Evolutionary conservation across 1,140 invertebrate species (phyloP), one percentile per base, ranked within the genome.

Genomic region (Zaprionus inermis): DNA sequence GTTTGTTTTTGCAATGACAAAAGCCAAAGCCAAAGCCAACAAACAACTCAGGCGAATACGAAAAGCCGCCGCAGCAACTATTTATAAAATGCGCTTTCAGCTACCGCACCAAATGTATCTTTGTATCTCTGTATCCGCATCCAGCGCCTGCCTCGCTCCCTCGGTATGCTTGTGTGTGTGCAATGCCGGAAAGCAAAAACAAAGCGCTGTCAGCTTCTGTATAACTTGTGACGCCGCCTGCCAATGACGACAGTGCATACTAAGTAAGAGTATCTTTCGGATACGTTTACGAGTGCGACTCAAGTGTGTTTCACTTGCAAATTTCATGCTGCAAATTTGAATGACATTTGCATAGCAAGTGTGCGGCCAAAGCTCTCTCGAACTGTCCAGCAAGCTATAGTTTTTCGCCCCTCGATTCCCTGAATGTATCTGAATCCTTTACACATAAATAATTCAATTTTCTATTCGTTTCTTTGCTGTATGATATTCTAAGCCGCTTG

Each of bases 1-100:
- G 66, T 79, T 81, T 85, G 64, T 79, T 82, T 88, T 83, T 88
- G 83, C 83, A 79, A 85, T 75, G 74, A 80, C 81, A 84, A 81
- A 79, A 73, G 66, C 76, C 81, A 78, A 64, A 20, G 58, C 36
- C 67, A 77, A 83, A 83, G 78, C 61, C 66, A 78, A 79, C 83
- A 88, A 86, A 88, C 79, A 88, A 83, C 76, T 86, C 81, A 10
- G 6, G 24, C 69, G 63, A 65, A 72, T 61, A 78, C 76, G 59
- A 70, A 81, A 85, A 86, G 80, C 69, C 46, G 61, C 76, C 73
- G 82, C 74, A 79, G 81, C 84, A 88, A 83, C 84, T 88, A 88
- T 88, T 88, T 88, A 84, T 88, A 88, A 89, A 88, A 88, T 89
- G 84, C 84, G 84, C 84, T 83, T 79, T 73, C 69, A 65, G 77